phyloP scores from a whole-genome alignment of 64 coral and sea anemone genomes.

The Astreopora myriophthalma region DNA sequence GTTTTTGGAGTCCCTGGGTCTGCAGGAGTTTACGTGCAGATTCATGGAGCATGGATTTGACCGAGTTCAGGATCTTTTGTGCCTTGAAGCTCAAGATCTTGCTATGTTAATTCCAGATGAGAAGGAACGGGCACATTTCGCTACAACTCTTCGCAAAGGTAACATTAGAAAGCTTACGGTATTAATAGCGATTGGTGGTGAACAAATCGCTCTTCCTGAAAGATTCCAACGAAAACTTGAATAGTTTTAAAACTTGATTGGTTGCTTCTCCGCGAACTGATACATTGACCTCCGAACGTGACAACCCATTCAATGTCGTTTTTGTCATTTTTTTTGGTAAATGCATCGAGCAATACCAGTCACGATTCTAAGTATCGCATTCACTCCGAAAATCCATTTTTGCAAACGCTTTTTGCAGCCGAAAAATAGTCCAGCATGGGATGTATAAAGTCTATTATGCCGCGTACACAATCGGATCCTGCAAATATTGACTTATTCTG shows the following conservation, averaged over 20 bases:
- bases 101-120: conserved; percentile 2
- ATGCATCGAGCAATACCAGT: not conserved
- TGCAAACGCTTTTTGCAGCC: not conserved
- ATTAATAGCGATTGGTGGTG: not conserved
- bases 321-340: not conserved
- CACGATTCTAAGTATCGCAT: not conserved
- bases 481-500: conserved; percentile 35
- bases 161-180: not conserved
- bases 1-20: conserved; percentile 8
- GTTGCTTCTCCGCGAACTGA: not conserved
- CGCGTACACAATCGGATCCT: not conserved
- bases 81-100: not conserved
- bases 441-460: not conserved
- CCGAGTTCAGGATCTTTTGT: not conserved
- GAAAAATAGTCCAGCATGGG: not conserved
- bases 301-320: not conserved
- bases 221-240: not conserved
- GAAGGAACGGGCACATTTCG: not conserved
- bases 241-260: not conserved
- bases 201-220: not conserved
- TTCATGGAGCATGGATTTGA: not conserved
- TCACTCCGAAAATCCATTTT: not conserved
- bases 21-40: not conserved
- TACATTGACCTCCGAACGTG: not conserved
- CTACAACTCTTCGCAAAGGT: conserved; percentile 1